A percentile compares a stretch with the other conserved stretches of the same genome.
Conservation (phyloP, 37 sponge, comb jelly and placozoan genomes). For the Amphimedon queenslandica region DNA sequence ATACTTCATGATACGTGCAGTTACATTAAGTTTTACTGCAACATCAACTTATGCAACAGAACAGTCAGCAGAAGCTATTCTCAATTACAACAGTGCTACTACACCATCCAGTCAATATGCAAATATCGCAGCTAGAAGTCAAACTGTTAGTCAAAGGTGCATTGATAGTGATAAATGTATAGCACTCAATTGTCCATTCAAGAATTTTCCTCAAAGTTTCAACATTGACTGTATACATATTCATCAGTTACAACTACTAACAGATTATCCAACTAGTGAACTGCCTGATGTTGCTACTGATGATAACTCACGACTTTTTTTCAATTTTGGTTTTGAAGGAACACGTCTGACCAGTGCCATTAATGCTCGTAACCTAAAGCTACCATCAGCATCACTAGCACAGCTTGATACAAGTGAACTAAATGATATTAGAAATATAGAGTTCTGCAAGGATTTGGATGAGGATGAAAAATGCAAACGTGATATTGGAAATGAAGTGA, state of each 20-base stretch:
- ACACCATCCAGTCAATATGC: slow-evolving; percentile 6
- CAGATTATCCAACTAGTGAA: too few relatives aligned
- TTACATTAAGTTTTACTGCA: slow-evolving; percentile 21
- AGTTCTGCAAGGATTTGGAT: too few relatives aligned
- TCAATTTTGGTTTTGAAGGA: slow-evolving; percentile 47
- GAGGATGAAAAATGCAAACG: too few relatives aligned
- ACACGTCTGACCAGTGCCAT: too few relatives aligned
- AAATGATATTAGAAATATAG: too few relatives aligned
- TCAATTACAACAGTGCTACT: slow-evolving; percentile 12
- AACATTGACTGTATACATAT: slow-evolving; percentile 36
- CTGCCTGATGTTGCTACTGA: too few relatives aligned
- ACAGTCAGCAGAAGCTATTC: slow-evolving; percentile 32
- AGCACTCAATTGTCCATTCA: slow-evolving; percentile 63
- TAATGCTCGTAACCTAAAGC: too few relatives aligned
- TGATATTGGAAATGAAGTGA: too few relatives aligned
- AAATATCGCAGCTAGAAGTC: neutral
- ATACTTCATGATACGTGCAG: slow-evolving; percentile 35
- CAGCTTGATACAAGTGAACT: too few relatives aligned
- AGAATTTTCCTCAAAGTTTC: slow-evolving; percentile 23
- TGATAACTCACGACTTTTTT: too few relatives aligned
- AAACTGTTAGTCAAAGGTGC: neutral
- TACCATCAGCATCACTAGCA: too few relatives aligned
- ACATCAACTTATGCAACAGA: too few relatives aligned
- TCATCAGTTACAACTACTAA: neutral
- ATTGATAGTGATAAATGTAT: slow-evolving; percentile 2